Percentiles rank a stretch among this genome's conserved stretches.
These are phyloP conservation scores for Lerista edwardsae DNA, from an alignment of 2,797 vertebrate species.

Conservation along the genomic window DNA sequence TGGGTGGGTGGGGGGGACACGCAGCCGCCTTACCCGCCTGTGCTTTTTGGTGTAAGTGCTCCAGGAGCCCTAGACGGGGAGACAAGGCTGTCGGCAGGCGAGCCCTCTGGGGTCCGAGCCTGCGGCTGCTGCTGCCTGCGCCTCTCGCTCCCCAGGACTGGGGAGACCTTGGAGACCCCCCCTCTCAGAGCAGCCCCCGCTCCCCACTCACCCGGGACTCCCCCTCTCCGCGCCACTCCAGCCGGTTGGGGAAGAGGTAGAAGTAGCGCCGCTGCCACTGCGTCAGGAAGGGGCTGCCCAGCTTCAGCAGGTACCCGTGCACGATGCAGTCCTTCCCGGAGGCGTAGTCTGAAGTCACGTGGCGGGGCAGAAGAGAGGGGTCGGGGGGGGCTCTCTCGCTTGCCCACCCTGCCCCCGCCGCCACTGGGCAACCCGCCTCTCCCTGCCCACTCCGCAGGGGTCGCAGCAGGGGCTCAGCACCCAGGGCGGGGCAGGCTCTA, in stretches of 20 bases:
- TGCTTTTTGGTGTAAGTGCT: slow-evolving; percentile 80
- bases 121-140: too few relatives aligned
- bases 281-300: slow-evolving; percentile 96
- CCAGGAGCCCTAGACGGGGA: slow-evolving; percentile 83
- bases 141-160: neutral
- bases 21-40: slow-evolving; percentile 82
- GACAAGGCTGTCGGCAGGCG: slow-evolving; percentile 56
- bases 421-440: too few relatives aligned
- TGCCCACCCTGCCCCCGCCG: neutral
- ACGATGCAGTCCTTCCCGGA: slow-evolving; percentile 96
- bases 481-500: too few relatives aligned
- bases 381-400: too few relatives aligned
- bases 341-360: slow-evolving; percentile 88
- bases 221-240: slow-evolving; percentile 97
- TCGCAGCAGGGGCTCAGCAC: too few relatives aligned
- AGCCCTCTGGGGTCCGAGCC: neutral
- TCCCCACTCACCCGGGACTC: slow-evolving; percentile 89
- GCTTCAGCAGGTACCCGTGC: slow-evolving; percentile 95
- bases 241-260: slow-evolving; percentile 97
- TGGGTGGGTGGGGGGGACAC: too few relatives aligned
- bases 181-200: neutral
- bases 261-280: slow-evolving; percentile 98
- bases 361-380: too few relatives aligned
- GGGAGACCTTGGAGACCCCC: slow-evolving; percentile 8
- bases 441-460: too few relatives aligned